Percentiles rank a stretch among this genome's conserved stretches.
These are phyloP conservation scores for Acanthurus tractus DNA, from an alignment of 2,797 vertebrate species.

Conservation along the genomic window DNA sequence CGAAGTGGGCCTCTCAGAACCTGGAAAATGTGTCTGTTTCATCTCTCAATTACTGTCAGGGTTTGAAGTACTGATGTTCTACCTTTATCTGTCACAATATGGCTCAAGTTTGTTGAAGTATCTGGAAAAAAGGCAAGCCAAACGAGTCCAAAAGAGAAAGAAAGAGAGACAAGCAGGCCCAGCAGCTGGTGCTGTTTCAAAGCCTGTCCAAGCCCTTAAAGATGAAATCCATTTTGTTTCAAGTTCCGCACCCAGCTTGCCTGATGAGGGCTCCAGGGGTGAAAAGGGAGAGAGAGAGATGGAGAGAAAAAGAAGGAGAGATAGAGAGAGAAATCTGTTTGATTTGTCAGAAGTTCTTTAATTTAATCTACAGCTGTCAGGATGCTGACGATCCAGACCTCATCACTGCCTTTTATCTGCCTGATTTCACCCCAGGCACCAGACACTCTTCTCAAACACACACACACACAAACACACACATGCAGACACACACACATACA, in stretches of 20 bases:
- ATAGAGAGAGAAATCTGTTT: constrained; percentile 93
- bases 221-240: constrained; percentile 99
- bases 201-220: constrained; percentile 91
- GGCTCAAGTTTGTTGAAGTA: constrained; percentile 95
- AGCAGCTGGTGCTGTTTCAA: constrained; percentile 95
- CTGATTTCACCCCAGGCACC: constrained; percentile 91
- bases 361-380: constrained; percentile 99
- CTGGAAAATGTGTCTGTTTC: constrained; percentile 81
- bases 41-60: constrained; percentile 93
- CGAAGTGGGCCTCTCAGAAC: constrained; percentile 76
- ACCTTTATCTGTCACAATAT: constrained; percentile 97
- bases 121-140: constrained; percentile 81
- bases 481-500: constrained; percentile 19
- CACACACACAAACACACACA: constrained; percentile 25
- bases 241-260: constrained; percentile 90
- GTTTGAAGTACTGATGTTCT: constrained; percentile 93
- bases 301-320: constrained; percentile 75
- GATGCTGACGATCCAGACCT: constrained; percentile 92
- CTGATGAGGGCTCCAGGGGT: constrained; percentile 93
- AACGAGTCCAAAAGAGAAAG: constrained; percentile 68
- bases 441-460: constrained; percentile 68
- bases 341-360: constrained; percentile 97
- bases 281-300: constrained; percentile 84
- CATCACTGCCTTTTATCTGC: constrained; percentile 92
- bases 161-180: constrained; percentile 78